phyloP scores from a whole-genome alignment of 53 echinoderm and acorn worm species.

The Actinopyga echinites region DNA sequence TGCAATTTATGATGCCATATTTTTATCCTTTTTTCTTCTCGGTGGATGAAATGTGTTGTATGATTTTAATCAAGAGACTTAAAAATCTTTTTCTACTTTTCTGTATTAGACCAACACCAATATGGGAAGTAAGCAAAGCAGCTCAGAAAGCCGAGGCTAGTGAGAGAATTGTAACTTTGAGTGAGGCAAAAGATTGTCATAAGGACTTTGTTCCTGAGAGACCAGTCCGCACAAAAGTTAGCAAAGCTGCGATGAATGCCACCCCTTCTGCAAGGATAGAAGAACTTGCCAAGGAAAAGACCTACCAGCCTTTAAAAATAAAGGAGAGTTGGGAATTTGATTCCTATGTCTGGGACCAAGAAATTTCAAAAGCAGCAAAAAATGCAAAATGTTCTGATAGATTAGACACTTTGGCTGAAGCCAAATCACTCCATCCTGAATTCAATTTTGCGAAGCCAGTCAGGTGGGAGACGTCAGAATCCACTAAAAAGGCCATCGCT shows the following conservation, averaged over 20 bases:
- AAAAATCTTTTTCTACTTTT: neutral
- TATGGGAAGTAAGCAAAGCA: conserved; percentile 83
- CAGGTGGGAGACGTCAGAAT: conserved; percentile 76
- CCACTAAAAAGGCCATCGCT: conserved; percentile 86
- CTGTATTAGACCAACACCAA: conserved; percentile 74
- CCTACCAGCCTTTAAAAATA: conserved; percentile 75
- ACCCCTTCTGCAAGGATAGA: conserved; percentile 69
- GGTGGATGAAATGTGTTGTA: too few relatives aligned
- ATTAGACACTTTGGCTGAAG: conserved; percentile 75
- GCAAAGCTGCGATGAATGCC: conserved; percentile 75
- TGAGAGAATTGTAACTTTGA: conserved; percentile 60
- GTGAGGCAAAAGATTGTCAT: conserved; percentile 70
- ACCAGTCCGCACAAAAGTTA: conserved; percentile 70
- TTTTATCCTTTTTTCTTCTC: neutral
- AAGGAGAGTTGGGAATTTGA: conserved; percentile 94
- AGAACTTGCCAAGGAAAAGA: conserved; percentile 80
- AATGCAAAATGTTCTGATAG: conserved; percentile 81
- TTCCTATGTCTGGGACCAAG: conserved; percentile 86
- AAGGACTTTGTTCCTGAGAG: conserved; percentile 78
- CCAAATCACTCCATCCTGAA: conserved; percentile 67
- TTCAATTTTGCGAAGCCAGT: conserved; percentile 74
- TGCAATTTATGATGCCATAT: neutral
- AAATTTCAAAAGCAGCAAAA: conserved; percentile 86
- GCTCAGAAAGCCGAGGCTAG: conserved; percentile 76
- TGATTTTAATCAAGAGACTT: neutral